phyloP scores from a whole-genome alignment of 1,140 invertebrate genomes.

The Aleiodes sp. region DNA sequence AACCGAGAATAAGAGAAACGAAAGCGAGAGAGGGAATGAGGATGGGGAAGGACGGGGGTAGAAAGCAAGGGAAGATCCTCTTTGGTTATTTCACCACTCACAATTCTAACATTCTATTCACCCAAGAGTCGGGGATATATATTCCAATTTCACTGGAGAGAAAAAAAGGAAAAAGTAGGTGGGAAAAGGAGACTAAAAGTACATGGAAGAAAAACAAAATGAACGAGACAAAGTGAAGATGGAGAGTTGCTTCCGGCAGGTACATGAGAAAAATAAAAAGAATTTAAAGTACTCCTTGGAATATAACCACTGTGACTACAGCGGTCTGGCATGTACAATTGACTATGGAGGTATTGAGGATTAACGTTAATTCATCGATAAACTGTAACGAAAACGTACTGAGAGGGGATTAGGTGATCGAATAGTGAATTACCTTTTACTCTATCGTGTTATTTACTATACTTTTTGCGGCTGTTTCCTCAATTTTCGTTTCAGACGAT shows the following conservation, averaged over 20 bases:
- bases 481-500: too few species aligned
- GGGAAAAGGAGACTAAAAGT: conserved; percentile 21
- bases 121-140: conserved; percentile 5
- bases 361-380: conserved; percentile 51
- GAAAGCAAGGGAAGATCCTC: neutral
- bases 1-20: neutral
- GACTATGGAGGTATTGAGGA: conserved; percentile 34
- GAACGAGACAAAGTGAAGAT: neutral
- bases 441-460: too few species aligned
- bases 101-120: neutral
- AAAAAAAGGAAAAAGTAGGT: neutral
- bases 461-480: too few species aligned
- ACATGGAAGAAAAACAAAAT: neutral
- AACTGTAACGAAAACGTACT: conserved; percentile 29
- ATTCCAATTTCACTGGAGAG: conserved; percentile 1
- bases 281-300: neutral
- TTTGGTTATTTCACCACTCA: neutral
- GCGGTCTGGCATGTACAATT: neutral
- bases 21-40: too few species aligned
- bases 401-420: too few species aligned
- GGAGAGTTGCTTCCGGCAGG: conserved; percentile 26
- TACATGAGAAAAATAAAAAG: conserved; percentile 5
- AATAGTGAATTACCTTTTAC: too few species aligned
- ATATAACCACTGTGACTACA: conserved; percentile 14
- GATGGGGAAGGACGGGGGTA: too few species aligned